Evolutionary conservation across 2,113 vertebrate species (phyloP).

Genomic region (Scolopax mira): DNA sequence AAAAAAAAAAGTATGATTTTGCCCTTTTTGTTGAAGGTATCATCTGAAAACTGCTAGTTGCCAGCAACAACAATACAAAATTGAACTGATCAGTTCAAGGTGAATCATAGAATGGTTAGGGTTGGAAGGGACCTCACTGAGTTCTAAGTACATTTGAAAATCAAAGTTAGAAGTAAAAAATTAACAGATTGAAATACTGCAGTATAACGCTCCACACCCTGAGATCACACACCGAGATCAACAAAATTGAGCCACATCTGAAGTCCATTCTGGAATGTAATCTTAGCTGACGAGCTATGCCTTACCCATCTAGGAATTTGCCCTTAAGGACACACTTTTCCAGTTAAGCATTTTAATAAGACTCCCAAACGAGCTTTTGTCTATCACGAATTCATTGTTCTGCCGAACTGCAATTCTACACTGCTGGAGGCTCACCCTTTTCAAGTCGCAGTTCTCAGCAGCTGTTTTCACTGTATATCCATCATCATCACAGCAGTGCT

Average conservation of each 20-base stretch:
- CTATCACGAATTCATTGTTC: background rate
- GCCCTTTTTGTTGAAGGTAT: background rate
- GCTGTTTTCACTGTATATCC: background rate
- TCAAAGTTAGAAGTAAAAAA: background rate
- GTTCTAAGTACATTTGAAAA: background rate
- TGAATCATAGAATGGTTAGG: background rate
- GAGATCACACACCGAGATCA: conserved; percentile 17
- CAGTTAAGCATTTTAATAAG: background rate
- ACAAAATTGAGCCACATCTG: background rate
- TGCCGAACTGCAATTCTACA: background rate
- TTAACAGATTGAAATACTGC: background rate
- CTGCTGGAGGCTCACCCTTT: background rate
- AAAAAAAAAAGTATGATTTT: background rate
- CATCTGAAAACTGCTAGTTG: background rate
- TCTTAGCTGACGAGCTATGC: background rate
- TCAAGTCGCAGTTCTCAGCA: background rate
- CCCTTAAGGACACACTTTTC: conserved; percentile 31
- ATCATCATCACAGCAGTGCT: background rate
- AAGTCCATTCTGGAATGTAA: background rate
- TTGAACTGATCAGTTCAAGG: background rate
- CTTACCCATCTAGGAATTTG: background rate
- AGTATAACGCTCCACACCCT: background rate
- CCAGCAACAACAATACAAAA: background rate
- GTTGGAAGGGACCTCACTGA: too few relatives aligned
- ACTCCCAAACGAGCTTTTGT: conserved; percentile 28